Conservation (phyloP, 2,888 invertebrate genomes). For the Caenorhabditis sinica region DNA sequence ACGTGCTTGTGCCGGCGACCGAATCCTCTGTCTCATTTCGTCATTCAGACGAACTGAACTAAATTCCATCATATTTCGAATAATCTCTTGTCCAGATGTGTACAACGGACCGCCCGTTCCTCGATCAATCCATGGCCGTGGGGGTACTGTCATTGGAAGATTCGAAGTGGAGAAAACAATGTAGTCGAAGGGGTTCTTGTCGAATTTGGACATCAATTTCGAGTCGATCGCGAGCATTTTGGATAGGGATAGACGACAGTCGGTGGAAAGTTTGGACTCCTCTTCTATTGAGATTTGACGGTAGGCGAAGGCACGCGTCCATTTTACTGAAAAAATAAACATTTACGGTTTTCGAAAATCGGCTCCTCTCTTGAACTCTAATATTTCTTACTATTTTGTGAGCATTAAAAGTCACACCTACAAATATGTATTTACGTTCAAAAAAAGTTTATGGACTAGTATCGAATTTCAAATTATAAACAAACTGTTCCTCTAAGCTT, state of each 20-base stretch:
- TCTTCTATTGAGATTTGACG: slow-evolving; percentile 77
- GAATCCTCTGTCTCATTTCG: slow-evolving; percentile 69
- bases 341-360: not conserved
- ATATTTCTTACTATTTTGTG: too few relatives aligned
- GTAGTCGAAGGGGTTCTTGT: slow-evolving; percentile 75
- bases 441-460: too few relatives aligned
- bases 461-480: too few relatives aligned
- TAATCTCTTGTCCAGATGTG: slow-evolving; percentile 58
- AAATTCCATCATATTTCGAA: slow-evolving; percentile 76
- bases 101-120: slow-evolving; percentile 80
- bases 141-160: slow-evolving; percentile 81
- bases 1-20: slow-evolving; percentile 86
- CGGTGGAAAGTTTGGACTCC: slow-evolving; percentile 69
- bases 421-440: too few relatives aligned
- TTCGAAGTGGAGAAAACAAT: slow-evolving; percentile 75
- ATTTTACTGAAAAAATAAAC: slow-evolving; percentile 29
- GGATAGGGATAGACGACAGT: slow-evolving; percentile 66
- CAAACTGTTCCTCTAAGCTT: not conserved
- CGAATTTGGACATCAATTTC: slow-evolving; percentile 64
- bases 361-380: too few relatives aligned
- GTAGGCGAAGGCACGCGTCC: slow-evolving; percentile 72
- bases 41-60: slow-evolving; percentile 72
- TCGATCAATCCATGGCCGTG: slow-evolving; percentile 81
- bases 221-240: slow-evolving; percentile 76
- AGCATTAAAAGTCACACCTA: too few relatives aligned